Base-by-base conservation (phyloP, 2,888 invertebrate genomes). In the Tyria jacobaeae region DNA sequence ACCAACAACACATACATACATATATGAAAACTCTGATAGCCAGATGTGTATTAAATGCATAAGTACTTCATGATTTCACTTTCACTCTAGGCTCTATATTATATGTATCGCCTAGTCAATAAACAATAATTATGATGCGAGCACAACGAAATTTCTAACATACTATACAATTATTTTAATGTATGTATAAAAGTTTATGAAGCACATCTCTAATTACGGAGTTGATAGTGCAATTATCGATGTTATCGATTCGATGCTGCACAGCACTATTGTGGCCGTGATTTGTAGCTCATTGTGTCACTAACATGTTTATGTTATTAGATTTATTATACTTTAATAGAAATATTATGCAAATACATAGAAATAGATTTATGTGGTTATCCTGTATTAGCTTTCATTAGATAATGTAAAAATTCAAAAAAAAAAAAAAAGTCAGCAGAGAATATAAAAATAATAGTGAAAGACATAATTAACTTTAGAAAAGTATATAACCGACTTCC, bases 141-240 rank as follows among this genome's bases (percentile, higher is more conserved):
- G 21, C 24, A 51, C 1, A 51, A 51, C 35, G 9, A 39, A 53
- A 25, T 39, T 34, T 44, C 31, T 17, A 54, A 44, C 31, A 41
- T 25, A 27, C 41, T 51, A 9, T 44, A 53, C 56, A 73, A 73
- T 73, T 73, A 70, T 57, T 55, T 24, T 37, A 64, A 60, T 37
- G 21, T 44, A 17, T 3, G 24, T 56, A 48, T 64, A 76, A 55
- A 72, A 71, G 67, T 68, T 77, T 64, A 62, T 64, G 52, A 68
- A 64, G 63, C 69, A 64, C 62, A 57, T 57, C 70, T 67, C 68
- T 72, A 74, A 80, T 82, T 73, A 73, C 70, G 73, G 57, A 60
- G 57, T 64, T 67, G 55, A 62, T 71, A 70, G 68, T 51, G 71
- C 74, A 74, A 81, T 79, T 81, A 78, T 81, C 78, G 76, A 80